Percentiles rank a stretch among this genome's conserved stretches.
Evolutionary conservation across 53 echinoderm and acorn worm species (phyloP).

Genomic region (Temnopleurus reevesii): DNA sequence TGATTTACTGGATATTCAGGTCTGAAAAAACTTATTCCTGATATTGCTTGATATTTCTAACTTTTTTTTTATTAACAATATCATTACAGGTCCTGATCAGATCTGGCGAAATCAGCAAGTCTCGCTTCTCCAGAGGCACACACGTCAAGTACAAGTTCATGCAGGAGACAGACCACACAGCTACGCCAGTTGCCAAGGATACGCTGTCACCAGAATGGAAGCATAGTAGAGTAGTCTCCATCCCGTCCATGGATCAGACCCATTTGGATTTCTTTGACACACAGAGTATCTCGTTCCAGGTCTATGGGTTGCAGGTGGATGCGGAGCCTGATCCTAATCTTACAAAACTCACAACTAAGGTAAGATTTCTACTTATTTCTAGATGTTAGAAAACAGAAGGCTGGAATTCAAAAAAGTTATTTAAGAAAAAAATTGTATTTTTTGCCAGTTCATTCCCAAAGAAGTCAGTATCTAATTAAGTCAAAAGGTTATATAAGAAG

Average conservation of each 20-base stretch:
- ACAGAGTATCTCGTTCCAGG: conserved; percentile 74
- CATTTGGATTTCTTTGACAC: conserved; percentile 86
- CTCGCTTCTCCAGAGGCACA: conserved; percentile 91
- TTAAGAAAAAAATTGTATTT: too few relatives aligned
- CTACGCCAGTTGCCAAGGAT: conserved; percentile 68
- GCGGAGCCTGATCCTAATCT: conserved; percentile 79
- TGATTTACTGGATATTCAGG: too few relatives aligned
- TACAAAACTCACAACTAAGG: conserved; percentile 92
- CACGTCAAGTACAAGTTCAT: conserved; percentile 83
- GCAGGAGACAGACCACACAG: conserved; percentile 70
- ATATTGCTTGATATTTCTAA: too few relatives aligned
- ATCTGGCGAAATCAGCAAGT: conserved; percentile 93
- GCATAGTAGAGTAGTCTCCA: conserved; percentile 76
- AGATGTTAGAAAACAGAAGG: too few relatives aligned
- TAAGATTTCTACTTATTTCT: conserved; percentile 23
- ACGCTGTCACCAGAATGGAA: conserved; percentile 93
- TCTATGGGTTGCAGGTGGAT: conserved; percentile 91
- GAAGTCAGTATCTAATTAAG: too few relatives aligned
- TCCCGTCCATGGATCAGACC: conserved; percentile 75
- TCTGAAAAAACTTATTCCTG: too few relatives aligned
- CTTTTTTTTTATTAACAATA: background rate
- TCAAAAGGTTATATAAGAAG: too few relatives aligned
- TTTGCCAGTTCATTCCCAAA: too few relatives aligned
- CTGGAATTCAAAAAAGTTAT: too few relatives aligned
- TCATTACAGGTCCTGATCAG: conserved; percentile 71